Conservation (phyloP, 2,888 invertebrate genomes). For the Darwinula stevensoni region DNA sequence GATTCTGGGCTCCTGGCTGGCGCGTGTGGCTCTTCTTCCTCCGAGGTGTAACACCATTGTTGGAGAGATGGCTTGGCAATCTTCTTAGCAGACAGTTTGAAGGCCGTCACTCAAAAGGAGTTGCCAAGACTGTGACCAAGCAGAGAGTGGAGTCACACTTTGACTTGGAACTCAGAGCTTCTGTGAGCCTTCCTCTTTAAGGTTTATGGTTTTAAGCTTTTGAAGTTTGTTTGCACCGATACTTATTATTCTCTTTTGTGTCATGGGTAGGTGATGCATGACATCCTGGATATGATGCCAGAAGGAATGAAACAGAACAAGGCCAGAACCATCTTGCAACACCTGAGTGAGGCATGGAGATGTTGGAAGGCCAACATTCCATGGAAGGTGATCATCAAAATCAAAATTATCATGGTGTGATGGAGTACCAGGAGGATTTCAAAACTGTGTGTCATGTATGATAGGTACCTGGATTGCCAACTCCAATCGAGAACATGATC, state of each 20-base stretch:
- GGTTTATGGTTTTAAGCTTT: too few species aligned
- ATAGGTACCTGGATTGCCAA: constrained; percentile 86
- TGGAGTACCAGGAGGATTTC: background rate
- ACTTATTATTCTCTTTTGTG: too few species aligned
- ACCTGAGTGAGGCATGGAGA: constrained; percentile 95
- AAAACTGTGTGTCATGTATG: constrained; percentile 5
- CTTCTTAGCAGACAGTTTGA: constrained; percentile 93
- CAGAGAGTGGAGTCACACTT: constrained; percentile 98
- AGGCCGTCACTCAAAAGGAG: constrained; percentile 95
- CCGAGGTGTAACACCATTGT: constrained; percentile 87
- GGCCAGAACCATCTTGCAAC: constrained; percentile 91
- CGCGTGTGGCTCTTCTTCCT: constrained; percentile 99
- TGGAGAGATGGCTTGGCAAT: constrained; percentile 98
- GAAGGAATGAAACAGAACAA: constrained; percentile 99
- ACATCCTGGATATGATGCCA: constrained; percentile 99
- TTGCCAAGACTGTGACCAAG: constrained; percentile 98
- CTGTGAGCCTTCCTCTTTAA: constrained; percentile 28
- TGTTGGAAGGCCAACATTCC: constrained; percentile 99
- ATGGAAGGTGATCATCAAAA: constrained; percentile 46
- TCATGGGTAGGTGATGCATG: constrained; percentile 38
- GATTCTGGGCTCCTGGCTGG: constrained; percentile 98
- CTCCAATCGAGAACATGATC: constrained; percentile 99
- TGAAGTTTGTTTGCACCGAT: too few species aligned
- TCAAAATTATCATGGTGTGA: background rate
- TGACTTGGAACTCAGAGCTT: constrained; percentile 88